Evolutionary conservation across 2,113 vertebrate genomes (phyloP).

Genomic region (Tretioscincus oriximinensis): DNA sequence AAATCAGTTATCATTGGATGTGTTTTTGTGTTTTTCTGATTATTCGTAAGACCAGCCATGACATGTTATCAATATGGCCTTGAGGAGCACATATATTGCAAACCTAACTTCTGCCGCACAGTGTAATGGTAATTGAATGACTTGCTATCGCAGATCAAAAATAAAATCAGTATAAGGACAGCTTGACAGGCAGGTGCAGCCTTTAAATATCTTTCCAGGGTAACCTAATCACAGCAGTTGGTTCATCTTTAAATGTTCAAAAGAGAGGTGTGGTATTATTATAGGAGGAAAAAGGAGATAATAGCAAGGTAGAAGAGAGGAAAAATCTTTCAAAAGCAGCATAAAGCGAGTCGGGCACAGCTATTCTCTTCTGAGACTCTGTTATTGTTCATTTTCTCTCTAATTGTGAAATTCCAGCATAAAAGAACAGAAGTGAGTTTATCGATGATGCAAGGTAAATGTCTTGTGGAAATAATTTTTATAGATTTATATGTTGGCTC

Average conservation of each 20-base stretch:
- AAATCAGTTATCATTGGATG: background rate
- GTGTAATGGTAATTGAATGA: background rate
- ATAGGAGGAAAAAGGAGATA: slow-evolving; percentile 60
- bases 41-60: too few relatives aligned
- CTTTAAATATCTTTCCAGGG: slow-evolving; percentile 59
- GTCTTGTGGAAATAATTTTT: slow-evolving; percentile 63
- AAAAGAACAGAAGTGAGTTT: slow-evolving; percentile 59
- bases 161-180: background rate
- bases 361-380: slow-evolving; percentile 62
- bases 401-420: slow-evolving; percentile 72
- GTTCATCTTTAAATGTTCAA: slow-evolving; percentile 55
- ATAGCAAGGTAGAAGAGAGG: slow-evolving; percentile 53
- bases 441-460: slow-evolving; percentile 35
- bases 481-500: slow-evolving; percentile 56
- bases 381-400: slow-evolving; percentile 62
- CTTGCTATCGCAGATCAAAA: background rate
- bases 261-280: slow-evolving; percentile 54
- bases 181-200: background rate
- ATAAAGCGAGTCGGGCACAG: slow-evolving; percentile 53
- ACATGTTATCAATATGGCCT: background rate
- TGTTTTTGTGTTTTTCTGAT: background rate
- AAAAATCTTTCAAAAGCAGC: slow-evolving; percentile 60
- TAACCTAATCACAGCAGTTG: slow-evolving; percentile 50
- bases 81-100: background rate
- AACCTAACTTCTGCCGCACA: background rate